Evolutionary conservation across 2,113 vertebrate species (phyloP), one percentile per base, ranked within the genome.

Genomic region (Zapus hudsonius): DNA sequence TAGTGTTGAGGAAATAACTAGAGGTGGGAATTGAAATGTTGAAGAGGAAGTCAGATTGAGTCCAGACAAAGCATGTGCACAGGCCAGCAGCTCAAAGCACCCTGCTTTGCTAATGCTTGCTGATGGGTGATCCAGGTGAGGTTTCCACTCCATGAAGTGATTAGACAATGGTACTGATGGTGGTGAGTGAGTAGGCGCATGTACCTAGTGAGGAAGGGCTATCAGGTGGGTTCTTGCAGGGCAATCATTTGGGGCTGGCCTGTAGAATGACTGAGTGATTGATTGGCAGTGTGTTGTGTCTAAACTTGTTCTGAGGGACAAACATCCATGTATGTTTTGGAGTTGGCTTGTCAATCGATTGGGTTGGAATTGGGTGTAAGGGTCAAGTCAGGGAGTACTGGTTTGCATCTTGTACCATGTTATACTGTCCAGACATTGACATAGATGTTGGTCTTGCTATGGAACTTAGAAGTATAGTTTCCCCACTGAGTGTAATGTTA

Each of bases 171-270:
- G 9, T 7, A 22, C 47, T 38, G 13, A 66, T n/a, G 29, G 1
- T 3, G 6, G n/a, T 0, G 1, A 44, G 11, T 52, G 31, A 25
- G 38, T 2, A 2, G 23, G 52, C 66, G 67, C 52, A 52, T 7
- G 16, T 10, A 12, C 52, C 52, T 52, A 52, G 11, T 52, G 52
- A 52, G 67, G 19, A 40, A 33, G 67, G 33, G 1, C 17, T 9
- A 7, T 25, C 33, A 17, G 57, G 64, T 27, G 33, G 25, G 22
- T 75, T 44, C 29, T 12, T 78, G n/a, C 3, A 4, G 44, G 5
- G 1, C 0, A 5, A n/a, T 64, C 19, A 3, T 8, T 59, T 9
- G 0, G 17, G 73, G 52, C 57, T 17, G 23, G 31, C 38, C n/a
- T 66, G 23, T 44, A 59, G 36, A 25, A 29, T n/a, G 33, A 59